phyloP scores from a whole-genome alignment of 2,888 invertebrate genomes.

The Drosophila leonis region DNA sequence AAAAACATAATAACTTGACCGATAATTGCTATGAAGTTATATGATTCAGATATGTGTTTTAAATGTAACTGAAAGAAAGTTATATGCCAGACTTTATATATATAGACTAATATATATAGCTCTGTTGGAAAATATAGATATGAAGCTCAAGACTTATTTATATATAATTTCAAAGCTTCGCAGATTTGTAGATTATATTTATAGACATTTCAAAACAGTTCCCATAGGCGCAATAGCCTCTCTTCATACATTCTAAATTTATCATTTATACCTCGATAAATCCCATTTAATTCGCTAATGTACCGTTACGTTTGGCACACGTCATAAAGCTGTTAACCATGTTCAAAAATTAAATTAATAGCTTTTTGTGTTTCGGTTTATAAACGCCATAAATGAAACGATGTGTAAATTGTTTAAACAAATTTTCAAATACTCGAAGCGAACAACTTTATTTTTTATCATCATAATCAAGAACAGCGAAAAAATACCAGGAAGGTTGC shows the following conservation, averaged over 20 bases:
- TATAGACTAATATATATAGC: no score
- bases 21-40: background rate
- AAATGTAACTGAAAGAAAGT: background rate
- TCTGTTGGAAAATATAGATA: background rate
- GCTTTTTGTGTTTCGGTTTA: background rate
- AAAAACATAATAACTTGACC: background rate
- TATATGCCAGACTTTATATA: no score
- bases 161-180: no score
- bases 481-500: background rate
- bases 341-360: background rate
- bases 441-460: constrained; percentile 7
- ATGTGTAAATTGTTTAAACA: constrained; percentile 46
- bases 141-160: no score
- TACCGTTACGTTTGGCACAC: background rate
- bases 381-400: constrained; percentile 28
- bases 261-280: background rate
- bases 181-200: no score
- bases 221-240: no score
- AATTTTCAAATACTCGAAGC: constrained; percentile 16
- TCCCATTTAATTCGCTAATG: background rate
- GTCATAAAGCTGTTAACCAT: background rate
- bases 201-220: background rate
- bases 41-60: background rate
- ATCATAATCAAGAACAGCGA: constrained; percentile 19
- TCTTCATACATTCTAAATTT: background rate